A percentile compares a stretch with the other conserved stretches of the same genome.
phyloP scores from a whole-genome alignment of 2,797 vertebrate genomes.

The Lagorchestes hirsutus region DNA sequence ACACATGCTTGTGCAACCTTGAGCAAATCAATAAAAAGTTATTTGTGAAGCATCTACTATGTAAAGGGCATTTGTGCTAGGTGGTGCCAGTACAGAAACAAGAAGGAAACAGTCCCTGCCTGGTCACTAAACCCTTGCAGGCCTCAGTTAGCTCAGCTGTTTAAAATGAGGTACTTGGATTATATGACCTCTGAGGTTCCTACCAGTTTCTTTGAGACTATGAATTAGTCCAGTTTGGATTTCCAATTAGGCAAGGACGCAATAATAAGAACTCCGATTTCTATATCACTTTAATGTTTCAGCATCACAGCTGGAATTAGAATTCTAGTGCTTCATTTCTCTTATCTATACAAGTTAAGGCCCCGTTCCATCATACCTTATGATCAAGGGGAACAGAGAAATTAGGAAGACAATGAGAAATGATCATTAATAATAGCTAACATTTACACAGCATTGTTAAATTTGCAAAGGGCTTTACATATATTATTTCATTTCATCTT shows the following conservation, averaged over 20 bases:
- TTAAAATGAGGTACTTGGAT: neutral
- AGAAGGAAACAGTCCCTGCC: neutral
- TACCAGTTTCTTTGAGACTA: neutral
- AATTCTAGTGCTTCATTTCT: neutral
- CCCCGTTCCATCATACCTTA: neutral
- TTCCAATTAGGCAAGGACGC: neutral
- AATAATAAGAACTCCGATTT: neutral
- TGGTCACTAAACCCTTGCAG: neutral
- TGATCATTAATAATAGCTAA: neutral
- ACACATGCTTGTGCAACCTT: neutral
- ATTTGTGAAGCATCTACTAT: neutral
- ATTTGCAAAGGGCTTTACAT: neutral
- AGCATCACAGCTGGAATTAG: neutral
- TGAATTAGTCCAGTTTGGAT: neutral
- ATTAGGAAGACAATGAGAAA: neutral
- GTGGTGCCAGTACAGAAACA: neutral
- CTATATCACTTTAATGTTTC: neutral
- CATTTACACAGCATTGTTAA: neutral
- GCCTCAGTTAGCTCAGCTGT: neutral
- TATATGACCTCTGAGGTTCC: neutral
- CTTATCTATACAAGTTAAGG: neutral
- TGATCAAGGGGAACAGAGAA: neutral
- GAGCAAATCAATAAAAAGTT: neutral
- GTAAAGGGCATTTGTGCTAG: neutral
- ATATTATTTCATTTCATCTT: neutral